Evolutionary conservation across 2,888 invertebrate genomes (phyloP).

Genomic region (Caenorhabditis japonica): DNA sequence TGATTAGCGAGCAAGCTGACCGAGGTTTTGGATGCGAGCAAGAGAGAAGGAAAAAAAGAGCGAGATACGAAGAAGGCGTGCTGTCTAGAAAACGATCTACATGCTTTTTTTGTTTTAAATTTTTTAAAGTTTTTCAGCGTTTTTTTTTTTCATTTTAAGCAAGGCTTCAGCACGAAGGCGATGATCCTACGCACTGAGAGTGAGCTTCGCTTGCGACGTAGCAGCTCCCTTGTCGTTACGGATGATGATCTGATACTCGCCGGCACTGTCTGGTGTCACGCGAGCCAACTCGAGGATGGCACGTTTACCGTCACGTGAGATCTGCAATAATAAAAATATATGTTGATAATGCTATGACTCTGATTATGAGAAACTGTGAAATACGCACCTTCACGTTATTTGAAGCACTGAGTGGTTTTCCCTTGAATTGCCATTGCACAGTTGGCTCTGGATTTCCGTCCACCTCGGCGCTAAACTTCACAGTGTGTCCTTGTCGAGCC

Average conservation of each 20-base stretch:
- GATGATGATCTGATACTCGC: slow-evolving; percentile 72
- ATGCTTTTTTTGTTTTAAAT: slow-evolving; percentile 15
- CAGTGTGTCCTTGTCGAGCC: slow-evolving; percentile 72
- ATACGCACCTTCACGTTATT: slow-evolving; percentile 61
- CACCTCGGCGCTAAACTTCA: slow-evolving; percentile 73
- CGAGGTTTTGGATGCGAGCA: slow-evolving; percentile 14
- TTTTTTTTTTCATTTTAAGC: slow-evolving; percentile 16
- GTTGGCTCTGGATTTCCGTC: slow-evolving; percentile 75
- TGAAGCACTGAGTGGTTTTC: slow-evolving; percentile 62
- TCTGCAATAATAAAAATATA: slow-evolving; percentile 58
- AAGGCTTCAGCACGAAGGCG: slow-evolving; percentile 27
- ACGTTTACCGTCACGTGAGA: slow-evolving; percentile 68
- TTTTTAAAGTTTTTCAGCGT: slow-evolving; percentile 6
- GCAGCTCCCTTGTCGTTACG: slow-evolving; percentile 74
- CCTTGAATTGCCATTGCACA: slow-evolving; percentile 75
- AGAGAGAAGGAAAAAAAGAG: not conserved
- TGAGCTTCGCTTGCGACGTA: slow-evolving; percentile 73
- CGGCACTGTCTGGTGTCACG: slow-evolving; percentile 69
- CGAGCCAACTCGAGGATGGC: slow-evolving; percentile 73
- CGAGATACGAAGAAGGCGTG: not conserved
- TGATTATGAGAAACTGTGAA: not conserved
- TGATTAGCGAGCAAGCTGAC: slow-evolving; percentile 24
- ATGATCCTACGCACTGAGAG: slow-evolving; percentile 61
- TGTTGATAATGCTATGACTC: not conserved
- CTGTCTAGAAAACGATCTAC: not conserved